Evolutionary conservation across 2,888 invertebrate genomes (phyloP), one percentile per base, ranked within the genome.

Genomic region (Cinara cedri): DNA sequence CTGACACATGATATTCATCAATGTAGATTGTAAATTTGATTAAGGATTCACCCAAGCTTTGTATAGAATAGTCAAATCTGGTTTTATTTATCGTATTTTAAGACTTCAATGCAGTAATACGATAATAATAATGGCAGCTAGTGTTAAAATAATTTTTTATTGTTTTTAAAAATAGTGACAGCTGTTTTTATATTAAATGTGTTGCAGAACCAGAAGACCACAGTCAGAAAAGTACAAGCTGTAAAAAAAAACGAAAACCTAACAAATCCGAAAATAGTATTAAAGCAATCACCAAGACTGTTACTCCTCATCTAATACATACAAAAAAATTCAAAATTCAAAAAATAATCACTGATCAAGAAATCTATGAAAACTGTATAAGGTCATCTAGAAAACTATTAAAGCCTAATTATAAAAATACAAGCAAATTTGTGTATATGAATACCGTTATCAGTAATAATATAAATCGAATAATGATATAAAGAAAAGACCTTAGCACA

Each of bases 191-290:
- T 42, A 24, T 65, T 54, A 65, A n/a, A 54, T 75, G 8, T 65
- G 44, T 78, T 78, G 24, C 62, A 78, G 76, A 34, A 68, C 57
- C 13, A 68, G 14, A 54, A 44, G 44, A n/a, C 1, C n/a, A 65
- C 8, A 57, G 19, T 1, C 34, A 57, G 21, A 14, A 76, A 34
- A 57, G 13, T 26, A 9, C 26, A 46, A 57, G n/a, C 0, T 16
- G 2, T 42, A n/a, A 42, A 42, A 60, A 19, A 3, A 68, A 76
- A 55, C 26, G n/a, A 57, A 78, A 51, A 51, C 10, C 10, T 11
- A 24, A 11, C 19, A 14, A 62, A 49, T 42, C 70, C 19, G 16
- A 4, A 6, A 34, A n/a, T n/a, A n/a, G n/a, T n/a, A n/a, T n/a
- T n/a, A n/a, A n/a, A n/a, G n/a, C n/a, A n/a, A n/a, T n/a, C n/a